Percentiles rank a stretch among this genome's conserved stretches.
phyloP scores from a whole-genome alignment of 2,797 vertebrate genomes.

The Lerista edwardsae region DNA sequence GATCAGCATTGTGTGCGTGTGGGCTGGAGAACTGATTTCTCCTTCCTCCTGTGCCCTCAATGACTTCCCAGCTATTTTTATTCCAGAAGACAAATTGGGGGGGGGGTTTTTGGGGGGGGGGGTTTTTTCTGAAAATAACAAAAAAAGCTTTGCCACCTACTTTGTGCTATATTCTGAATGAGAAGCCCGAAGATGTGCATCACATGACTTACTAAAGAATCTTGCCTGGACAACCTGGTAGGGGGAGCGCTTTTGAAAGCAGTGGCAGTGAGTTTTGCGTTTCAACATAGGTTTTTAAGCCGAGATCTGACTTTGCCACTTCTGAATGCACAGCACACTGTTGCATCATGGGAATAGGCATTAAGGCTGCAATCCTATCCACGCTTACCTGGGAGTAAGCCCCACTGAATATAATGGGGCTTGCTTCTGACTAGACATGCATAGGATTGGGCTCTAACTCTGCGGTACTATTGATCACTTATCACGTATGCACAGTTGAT shows the following conservation, averaged over 20 bases:
- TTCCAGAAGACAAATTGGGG: not conserved
- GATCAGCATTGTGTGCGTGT: not conserved
- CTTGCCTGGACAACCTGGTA: not conserved
- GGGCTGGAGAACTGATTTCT: not conserved
- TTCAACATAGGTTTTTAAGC: not conserved
- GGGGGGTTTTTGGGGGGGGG: not conserved
- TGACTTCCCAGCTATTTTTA: conserved; percentile 23
- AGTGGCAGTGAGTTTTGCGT: not conserved
- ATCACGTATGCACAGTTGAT: too few relatives aligned
- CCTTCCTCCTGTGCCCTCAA: not conserved
- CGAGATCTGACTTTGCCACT: not conserved
- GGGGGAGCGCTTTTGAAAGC: conserved; percentile 24
- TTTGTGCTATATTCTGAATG: not conserved
- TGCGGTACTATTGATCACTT: too few relatives aligned
- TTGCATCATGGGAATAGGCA: too few relatives aligned
- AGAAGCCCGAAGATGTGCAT: not conserved
- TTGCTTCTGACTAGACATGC: too few relatives aligned
- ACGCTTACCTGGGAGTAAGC: too few relatives aligned
- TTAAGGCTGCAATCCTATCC: too few relatives aligned
- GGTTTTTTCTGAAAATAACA: too few relatives aligned
- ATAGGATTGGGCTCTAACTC: too few relatives aligned
- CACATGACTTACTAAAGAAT: not conserved
- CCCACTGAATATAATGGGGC: too few relatives aligned
- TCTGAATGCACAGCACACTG: not conserved
- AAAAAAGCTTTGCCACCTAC: not conserved